A percentile compares a stretch with the other conserved stretches of the same genome.
phyloP scores from a whole-genome alignment of 1,140 invertebrate genomes.

The Orchesella cincta region DNA sequence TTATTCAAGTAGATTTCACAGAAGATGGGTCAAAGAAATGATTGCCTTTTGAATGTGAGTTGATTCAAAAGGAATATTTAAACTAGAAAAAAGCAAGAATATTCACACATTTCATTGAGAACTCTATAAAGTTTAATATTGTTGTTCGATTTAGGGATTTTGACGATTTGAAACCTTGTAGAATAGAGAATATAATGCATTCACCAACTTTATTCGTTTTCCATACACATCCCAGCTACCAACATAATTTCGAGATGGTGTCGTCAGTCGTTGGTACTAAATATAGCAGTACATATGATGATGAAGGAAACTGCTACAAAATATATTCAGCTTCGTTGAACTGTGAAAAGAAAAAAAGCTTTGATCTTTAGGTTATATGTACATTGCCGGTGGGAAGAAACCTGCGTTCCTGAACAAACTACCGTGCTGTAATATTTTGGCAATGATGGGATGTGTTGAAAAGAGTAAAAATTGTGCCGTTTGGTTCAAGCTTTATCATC shows the following conservation, averaged over 20 bases:
- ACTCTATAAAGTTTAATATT: too few relatives aligned
- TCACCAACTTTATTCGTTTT: too few relatives aligned
- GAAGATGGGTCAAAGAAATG: slow-evolving; percentile 8
- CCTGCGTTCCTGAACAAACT: neutral
- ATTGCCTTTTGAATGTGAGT: neutral
- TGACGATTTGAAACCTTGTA: too few relatives aligned
- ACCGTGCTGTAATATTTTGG: neutral
- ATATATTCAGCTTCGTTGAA: slow-evolving; percentile 23
- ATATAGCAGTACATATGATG: too few relatives aligned
- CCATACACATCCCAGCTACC: too few relatives aligned
- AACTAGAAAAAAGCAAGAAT: neutral
- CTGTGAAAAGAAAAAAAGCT: slow-evolving; percentile 22
- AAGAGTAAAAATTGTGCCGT: too few relatives aligned
- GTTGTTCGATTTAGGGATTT: too few relatives aligned
- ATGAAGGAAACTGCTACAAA: too few relatives aligned
- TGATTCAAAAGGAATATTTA: neutral
- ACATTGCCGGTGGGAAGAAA: neutral
- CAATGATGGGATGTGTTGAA: neutral
- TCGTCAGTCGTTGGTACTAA: too few relatives aligned
- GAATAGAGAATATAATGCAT: too few relatives aligned
- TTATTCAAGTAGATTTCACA: slow-evolving; percentile 10
- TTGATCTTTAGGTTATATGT: slow-evolving; percentile 3
- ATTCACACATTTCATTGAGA: too few relatives aligned
- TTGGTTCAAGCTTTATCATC: neutral
- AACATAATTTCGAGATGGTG: too few relatives aligned